Percentiles rank a stretch among this genome's conserved stretches.
Conservation (phyloP, 2,113 vertebrate genomes). For the Mirza zaza region DNA sequence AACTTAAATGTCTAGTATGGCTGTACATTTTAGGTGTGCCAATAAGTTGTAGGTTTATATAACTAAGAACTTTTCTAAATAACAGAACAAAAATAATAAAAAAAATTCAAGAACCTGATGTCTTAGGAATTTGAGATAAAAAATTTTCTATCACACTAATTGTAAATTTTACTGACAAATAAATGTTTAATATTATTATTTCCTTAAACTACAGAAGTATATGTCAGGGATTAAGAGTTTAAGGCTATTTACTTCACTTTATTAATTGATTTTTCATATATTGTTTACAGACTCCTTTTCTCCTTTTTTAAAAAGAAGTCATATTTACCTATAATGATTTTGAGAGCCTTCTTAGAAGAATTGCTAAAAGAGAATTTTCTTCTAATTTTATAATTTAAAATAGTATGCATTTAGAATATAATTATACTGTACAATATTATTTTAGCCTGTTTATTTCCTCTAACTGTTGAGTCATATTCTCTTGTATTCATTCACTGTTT, state of each 20-base stretch:
- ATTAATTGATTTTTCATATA: not conserved
- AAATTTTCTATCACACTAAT: not conserved
- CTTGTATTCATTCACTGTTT: not conserved
- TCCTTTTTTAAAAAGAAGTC: not conserved
- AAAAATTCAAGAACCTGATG: not conserved
- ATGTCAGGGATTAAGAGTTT: not conserved
- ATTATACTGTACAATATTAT: not conserved
- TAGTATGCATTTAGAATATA: not conserved
- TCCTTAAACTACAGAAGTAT: not conserved
- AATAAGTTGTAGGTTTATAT: not conserved
- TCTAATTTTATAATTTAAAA: not conserved
- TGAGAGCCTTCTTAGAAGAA: not conserved
- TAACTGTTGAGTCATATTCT: not conserved
- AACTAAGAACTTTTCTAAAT: not conserved
- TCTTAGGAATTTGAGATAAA: not conserved
- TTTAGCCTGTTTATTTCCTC: constrained; percentile 19
- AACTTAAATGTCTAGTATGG: not conserved
- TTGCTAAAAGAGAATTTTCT: not conserved
- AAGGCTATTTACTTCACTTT: not conserved
- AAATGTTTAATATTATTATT: not conserved
- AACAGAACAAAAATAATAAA: not conserved
- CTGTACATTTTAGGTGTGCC: not conserved
- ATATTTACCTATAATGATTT: constrained; percentile 3
- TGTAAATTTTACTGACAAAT: constrained; percentile 26
- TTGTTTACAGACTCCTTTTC: not conserved